Percentiles rank a stretch among this genome's conserved stretches.
These are phyloP conservation scores for Julus scandinavius DNA, from an alignment of 2,888 invertebrate genomes.

Conservation along the genomic window DNA sequence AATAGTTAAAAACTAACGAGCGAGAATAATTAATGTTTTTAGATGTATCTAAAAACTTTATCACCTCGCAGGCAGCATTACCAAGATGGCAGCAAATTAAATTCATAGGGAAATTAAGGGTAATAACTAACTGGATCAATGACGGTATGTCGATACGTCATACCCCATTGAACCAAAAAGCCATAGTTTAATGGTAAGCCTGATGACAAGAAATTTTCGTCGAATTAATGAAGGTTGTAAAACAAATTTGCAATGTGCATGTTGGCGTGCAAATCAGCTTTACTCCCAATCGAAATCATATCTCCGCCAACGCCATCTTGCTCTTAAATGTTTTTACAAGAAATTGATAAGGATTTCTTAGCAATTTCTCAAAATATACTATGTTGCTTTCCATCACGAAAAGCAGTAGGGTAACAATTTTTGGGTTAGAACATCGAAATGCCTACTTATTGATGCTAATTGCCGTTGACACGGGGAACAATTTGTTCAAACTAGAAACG, in stretches of 20 bases:
- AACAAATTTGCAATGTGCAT: background rate
- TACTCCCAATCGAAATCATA: background rate
- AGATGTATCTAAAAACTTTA: background rate
- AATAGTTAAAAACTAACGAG: background rate
- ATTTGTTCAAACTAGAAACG: slow-evolving; percentile 18
- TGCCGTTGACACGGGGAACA: background rate
- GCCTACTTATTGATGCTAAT: slow-evolving; percentile 14
- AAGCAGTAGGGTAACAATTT: background rate
- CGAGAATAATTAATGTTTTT: background rate
- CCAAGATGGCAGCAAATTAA: background rate
- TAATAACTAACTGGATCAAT: background rate
- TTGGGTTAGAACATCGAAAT: background rate
- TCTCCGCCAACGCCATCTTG: background rate
- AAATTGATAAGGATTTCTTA: background rate
- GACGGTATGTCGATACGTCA: background rate
- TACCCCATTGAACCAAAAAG: background rate
- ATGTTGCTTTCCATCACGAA: background rate
- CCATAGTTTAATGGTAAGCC: background rate
- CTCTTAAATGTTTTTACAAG: background rate
- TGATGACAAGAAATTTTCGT: background rate
- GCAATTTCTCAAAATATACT: too few species aligned
- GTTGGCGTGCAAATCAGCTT: background rate
- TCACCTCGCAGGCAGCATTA: background rate
- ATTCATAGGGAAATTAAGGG: background rate
- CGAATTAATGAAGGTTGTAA: slow-evolving; percentile 23